Evolutionary conservation across 2,888 invertebrate species (phyloP).

Genomic region (Ophonus ardosiacus): DNA sequence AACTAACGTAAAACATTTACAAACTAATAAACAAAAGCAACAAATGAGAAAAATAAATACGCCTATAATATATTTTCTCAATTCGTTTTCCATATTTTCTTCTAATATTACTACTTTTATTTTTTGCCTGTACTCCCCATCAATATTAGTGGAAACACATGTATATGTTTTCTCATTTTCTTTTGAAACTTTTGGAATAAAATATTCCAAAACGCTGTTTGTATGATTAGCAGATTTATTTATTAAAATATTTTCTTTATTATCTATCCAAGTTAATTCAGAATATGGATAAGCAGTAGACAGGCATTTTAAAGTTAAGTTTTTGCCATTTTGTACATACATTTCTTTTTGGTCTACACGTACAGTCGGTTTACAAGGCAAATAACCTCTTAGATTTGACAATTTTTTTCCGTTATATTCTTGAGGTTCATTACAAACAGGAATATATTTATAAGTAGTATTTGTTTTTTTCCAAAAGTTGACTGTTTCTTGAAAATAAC

Average conservation of each 20-base stretch:
- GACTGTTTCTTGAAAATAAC: neutral
- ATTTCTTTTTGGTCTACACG: neutral
- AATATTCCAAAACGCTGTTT: too few relatives aligned
- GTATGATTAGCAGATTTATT: neutral
- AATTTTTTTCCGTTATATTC: neutral
- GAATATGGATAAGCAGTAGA: neutral
- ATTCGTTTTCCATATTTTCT: neutral
- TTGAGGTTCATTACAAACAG: neutral
- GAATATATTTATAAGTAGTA: neutral
- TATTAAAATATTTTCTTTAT: neutral
- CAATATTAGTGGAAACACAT: neutral
- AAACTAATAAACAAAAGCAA: neutral
- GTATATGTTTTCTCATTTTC: neutral
- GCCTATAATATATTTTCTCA: neutral
- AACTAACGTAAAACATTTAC: conserved; percentile 8
- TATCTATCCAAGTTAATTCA: neutral
- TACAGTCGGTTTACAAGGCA: neutral
- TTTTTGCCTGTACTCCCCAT: neutral
- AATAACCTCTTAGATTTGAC: neutral
- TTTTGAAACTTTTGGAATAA: neutral
- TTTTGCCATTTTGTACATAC: neutral
- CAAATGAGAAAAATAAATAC: neutral
- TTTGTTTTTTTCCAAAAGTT: neutral
- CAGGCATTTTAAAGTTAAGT: neutral
- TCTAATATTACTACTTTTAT: neutral